phyloP scores from a whole-genome alignment of 2,888 invertebrate genomes.

The Drosophila infuscata region DNA sequence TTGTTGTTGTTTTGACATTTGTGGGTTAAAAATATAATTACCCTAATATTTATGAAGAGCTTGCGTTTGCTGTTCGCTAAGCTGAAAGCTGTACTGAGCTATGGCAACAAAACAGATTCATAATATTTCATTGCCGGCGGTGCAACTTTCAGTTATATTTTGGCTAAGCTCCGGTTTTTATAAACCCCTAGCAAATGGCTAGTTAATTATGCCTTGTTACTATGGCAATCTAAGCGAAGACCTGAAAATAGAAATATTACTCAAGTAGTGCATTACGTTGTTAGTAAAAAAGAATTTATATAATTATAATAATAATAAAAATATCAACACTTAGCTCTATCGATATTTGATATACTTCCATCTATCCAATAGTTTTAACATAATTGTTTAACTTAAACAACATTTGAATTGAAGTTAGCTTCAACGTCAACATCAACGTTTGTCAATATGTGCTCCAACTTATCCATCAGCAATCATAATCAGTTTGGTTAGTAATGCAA shows the following conservation, averaged over 20 bases:
- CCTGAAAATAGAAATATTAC: not conserved
- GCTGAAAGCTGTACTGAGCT: slow-evolving; percentile 6
- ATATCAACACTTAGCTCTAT: not conserved
- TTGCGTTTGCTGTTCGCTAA: slow-evolving; percentile 15
- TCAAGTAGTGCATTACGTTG: not conserved
- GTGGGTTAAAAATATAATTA: slow-evolving; percentile 73
- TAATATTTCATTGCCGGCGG: not conserved
- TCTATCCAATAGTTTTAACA: not conserved
- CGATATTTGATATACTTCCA: not conserved
- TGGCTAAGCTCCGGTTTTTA: slow-evolving; percentile 4
- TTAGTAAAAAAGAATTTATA: not conserved
- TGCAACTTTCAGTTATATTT: slow-evolving; percentile 1
- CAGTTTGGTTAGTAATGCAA: slow-evolving; percentile 22
- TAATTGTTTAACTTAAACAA: not conserved
- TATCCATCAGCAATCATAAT: slow-evolving; percentile 8
- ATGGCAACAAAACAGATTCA: slow-evolving; percentile 32
- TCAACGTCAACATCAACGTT: not conserved
- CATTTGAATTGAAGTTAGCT: not conserved
- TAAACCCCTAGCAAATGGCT: not conserved
- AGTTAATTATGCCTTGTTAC: not conserved
- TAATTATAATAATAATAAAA: not conserved
- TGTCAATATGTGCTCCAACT: slow-evolving; percentile 2
- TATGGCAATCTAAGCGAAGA: not conserved
- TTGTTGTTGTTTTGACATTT: slow-evolving; percentile 67
- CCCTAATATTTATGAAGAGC: slow-evolving; percentile 59